Conservation (phyloP, 2,113 vertebrate species). For the Gadus chalcogrammus region DNA sequence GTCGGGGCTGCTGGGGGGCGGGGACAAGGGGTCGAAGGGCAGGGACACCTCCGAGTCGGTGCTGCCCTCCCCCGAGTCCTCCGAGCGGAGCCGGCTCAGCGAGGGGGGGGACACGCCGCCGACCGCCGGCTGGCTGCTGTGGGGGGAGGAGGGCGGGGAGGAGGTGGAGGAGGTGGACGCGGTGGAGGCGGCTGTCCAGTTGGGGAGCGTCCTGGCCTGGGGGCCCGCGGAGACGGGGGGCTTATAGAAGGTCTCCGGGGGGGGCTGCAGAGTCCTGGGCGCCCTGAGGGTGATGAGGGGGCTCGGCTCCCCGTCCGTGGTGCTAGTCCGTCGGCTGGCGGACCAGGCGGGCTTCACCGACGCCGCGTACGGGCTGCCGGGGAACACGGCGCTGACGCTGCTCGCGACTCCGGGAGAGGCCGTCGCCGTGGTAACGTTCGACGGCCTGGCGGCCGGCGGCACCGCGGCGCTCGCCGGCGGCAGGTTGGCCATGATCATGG, state of each 20-base stretch:
- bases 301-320: conserved; percentile 51
- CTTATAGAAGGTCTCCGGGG: conserved; percentile 91
- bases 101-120: conserved; percentile 20
- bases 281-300: conserved; percentile 71
- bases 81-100: conserved; percentile 44
- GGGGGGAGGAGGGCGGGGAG: background rate
- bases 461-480: conserved; percentile 62
- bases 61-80: conserved; percentile 58
- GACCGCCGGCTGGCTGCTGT: too few relatives aligned
- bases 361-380: conserved; percentile 61
- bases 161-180: background rate
- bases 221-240: conserved; percentile 67
- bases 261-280: conserved; percentile 88
- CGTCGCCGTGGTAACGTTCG: conserved; percentile 33
- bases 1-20: conserved; percentile 67
- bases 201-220: conserved; percentile 59
- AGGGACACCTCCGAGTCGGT: conserved; percentile 61
- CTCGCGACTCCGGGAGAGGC: conserved; percentile 34
- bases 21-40: conserved; percentile 44
- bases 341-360: conserved; percentile 59
- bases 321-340: conserved; percentile 65
- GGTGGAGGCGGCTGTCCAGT: conserved; percentile 42
- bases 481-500: conserved; percentile 78
- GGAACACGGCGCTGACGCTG: conserved; percentile 50
- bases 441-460: conserved; percentile 16